These are phyloP conservation scores for Melanotaenia duboulayi DNA, from an alignment of 2,113 vertebrate genomes.

Conservation along the genomic window DNA sequence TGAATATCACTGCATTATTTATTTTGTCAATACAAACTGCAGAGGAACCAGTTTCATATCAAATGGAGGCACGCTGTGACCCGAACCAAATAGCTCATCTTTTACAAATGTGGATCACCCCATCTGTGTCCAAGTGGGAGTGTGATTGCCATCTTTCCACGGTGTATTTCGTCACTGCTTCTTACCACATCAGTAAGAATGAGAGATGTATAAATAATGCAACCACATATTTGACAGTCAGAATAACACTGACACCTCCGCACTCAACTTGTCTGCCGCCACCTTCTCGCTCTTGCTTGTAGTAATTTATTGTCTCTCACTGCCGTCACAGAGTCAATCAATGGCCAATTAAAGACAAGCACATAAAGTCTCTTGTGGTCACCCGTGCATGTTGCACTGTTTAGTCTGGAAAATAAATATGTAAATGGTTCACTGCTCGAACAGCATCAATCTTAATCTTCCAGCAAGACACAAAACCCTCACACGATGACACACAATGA, in stretches of 20 bases:
- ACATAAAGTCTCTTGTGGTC: conserved; percentile 50
- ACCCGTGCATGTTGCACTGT: conserved; percentile 27
- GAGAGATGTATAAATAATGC: conserved; percentile 69
- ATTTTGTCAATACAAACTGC: conserved; percentile 50
- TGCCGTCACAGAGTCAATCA: conserved; percentile 74
- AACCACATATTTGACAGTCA: conserved; percentile 46
- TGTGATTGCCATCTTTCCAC: conserved; percentile 48
- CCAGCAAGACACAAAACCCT: conserved; percentile 2
- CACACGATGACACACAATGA: too few relatives aligned
- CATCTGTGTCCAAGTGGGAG: conserved; percentile 36
- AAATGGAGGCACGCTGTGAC: conserved; percentile 33
- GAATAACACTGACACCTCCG: conserved; percentile 26
- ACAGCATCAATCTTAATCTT: conserved; percentile 33
- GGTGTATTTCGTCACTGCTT: conserved; percentile 61
- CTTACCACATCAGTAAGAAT: conserved; percentile 59
- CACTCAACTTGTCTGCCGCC: conserved; percentile 24
- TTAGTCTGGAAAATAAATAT: conserved; percentile 73
- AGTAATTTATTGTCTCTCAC: conserved; percentile 72
- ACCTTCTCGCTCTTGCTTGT: conserved; percentile 44
- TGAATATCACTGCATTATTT: conserved; percentile 40
- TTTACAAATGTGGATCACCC: conserved; percentile 36
- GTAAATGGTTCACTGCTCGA: conserved; percentile 56
- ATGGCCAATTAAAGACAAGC: conserved; percentile 79
- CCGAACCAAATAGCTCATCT: conserved; percentile 12
- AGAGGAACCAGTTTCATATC: conserved; percentile 44